These are phyloP conservation scores for Circaetus cinerascens DNA, from an alignment of 2,113 vertebrate species.

Conservation along the genomic window DNA sequence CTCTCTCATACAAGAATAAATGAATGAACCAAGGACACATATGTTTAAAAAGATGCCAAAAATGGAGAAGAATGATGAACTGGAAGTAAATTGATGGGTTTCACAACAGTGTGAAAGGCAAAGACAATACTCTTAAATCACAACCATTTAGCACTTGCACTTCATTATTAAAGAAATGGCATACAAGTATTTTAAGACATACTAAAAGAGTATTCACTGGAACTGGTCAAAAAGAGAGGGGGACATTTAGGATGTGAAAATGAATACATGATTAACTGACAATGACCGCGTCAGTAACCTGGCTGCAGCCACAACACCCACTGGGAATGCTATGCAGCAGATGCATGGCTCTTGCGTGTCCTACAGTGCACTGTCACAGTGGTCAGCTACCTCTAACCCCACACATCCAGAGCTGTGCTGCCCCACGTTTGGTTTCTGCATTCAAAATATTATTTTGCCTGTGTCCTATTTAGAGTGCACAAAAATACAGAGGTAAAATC, in stretches of 20 bases:
- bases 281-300: not conserved
- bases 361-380: accelerated
- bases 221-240: not conserved
- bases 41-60: not conserved
- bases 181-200: not conserved
- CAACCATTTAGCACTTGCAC: not conserved
- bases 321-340: not conserved
- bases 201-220: not conserved
- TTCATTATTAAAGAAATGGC: not conserved
- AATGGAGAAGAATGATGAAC: not conserved
- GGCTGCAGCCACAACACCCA: not conserved
- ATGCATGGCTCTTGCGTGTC: not conserved
- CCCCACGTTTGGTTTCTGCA: not conserved
- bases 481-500: not conserved
- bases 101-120: not conserved
- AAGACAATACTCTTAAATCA: not conserved
- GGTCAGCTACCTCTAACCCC: not conserved
- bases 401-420: not conserved
- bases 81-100: not conserved
- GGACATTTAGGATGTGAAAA: not conserved
- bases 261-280: not conserved
- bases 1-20: not conserved
- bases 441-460: not conserved
- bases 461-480: not conserved
- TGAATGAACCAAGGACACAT: not conserved